A percentile compares a stretch with the other conserved stretches of the same genome.
These are phyloP conservation scores for Gorsachius magnificus DNA, from an alignment of 2,797 vertebrate species.

Conservation along the genomic window DNA sequence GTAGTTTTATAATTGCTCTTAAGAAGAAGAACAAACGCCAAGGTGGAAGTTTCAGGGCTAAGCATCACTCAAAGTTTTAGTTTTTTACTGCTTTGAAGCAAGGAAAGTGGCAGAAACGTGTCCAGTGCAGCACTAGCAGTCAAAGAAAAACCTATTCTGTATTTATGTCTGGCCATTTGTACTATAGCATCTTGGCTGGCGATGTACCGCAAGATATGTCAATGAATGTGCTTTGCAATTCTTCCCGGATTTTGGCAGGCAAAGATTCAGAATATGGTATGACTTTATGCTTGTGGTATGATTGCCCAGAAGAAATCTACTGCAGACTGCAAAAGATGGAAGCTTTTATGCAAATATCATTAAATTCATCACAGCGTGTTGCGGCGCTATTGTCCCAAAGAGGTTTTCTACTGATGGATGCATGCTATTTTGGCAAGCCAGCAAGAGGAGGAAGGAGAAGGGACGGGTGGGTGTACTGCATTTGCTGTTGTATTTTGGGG, in stretches of 20 bases:
- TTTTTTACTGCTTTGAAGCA: neutral
- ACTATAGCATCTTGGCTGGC: neutral
- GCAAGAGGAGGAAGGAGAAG: neutral
- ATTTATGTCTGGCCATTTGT: neutral
- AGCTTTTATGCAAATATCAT: conserved; percentile 1
- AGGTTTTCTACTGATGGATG: neutral
- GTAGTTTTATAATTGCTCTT: neutral
- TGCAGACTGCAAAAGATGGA: neutral
- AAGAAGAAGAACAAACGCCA: neutral
- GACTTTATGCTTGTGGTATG: conserved; percentile 28
- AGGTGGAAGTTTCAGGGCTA: neutral
- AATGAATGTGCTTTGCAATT: neutral
- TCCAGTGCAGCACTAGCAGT: neutral
- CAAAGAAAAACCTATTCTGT: neutral
- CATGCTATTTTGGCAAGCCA: neutral
- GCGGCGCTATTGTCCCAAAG: accelerated
- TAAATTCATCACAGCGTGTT: neutral
- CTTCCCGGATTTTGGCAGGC: neutral
- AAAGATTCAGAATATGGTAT: neutral
- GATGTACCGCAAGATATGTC: neutral
- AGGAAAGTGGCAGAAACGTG: neutral
- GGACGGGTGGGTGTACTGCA: neutral
- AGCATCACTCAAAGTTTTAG: neutral
- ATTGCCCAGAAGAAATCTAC: neutral
- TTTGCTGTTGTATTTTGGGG: neutral